These are phyloP conservation scores for Urocynchramus pylzowi DNA, from an alignment of 2,113 vertebrate species.

Conservation along the genomic window DNA sequence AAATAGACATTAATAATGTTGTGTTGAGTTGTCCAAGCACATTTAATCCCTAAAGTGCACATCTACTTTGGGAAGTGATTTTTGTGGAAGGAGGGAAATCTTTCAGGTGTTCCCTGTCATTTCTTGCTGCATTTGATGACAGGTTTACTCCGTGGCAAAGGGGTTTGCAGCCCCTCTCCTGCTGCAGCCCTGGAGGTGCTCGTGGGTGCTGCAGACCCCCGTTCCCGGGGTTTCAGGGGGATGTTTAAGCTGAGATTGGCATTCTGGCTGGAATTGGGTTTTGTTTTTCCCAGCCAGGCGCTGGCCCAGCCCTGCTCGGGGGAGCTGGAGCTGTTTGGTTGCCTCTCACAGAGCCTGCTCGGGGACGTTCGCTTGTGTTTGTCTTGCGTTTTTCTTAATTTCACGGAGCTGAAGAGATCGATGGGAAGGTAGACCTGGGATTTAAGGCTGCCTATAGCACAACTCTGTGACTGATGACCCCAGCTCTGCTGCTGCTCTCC, in stretches of 20 bases:
- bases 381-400: constrained; percentile 53
- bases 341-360: neutral
- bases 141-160: neutral
- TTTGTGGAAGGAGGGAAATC: neutral
- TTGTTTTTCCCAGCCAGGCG: neutral
- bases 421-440: constrained; percentile 54
- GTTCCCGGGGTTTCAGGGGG: fast-evolving
- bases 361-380: neutral
- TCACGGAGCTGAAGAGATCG: constrained; percentile 38
- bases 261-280: neutral
- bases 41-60: neutral
- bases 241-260: neutral
- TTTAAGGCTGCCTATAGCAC: constrained; percentile 42
- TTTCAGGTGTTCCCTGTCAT: neutral
- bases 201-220: fast-evolving
- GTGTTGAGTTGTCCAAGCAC: neutral
- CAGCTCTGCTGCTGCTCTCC: neutral
- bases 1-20: constrained; percentile 5
- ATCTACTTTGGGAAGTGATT: neutral
- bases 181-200: neutral
- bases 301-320: neutral
- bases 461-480: constrained; percentile 37
- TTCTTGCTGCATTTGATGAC: neutral
- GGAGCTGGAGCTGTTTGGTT: neutral
- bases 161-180: neutral